Evolutionary conservation across 2,888 invertebrate species (phyloP), one percentile per base, ranked within the genome.

Genomic region (Chrysodeixis includens): DNA sequence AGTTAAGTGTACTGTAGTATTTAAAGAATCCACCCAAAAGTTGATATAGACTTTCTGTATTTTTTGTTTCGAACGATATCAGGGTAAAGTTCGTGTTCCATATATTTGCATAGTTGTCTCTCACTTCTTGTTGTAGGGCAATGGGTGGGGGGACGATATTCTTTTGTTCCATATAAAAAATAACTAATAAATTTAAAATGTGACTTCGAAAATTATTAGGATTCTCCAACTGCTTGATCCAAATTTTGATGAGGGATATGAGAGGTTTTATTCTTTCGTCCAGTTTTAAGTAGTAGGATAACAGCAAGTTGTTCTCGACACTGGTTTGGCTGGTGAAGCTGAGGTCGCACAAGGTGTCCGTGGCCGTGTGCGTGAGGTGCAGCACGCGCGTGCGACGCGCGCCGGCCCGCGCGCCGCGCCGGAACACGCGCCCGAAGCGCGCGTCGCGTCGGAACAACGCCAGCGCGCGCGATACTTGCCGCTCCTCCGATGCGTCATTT

Each of bases 1-100:
- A 65, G 26, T 69, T 56, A 16, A 88, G 88, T 7, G 68, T 66
- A 1, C 61, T 72, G 62, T 88, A 88, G 67, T 75, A 90, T 20
- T 76, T 69, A 52, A 88, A 88, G 65, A 89, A 89, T 4, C 83
- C 86, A 1, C 85, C 84, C 1, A 87, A 30, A n/a, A 88, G 72
- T n/a, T 81, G 40, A 56, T 85, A 84, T 1, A 86, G 32, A 1
- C 76, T 66, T 9, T 78, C 74, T 1, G 62, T 57, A 30, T 56
- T 62, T 0, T 32, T 16, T n/a, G 49, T 9, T 0, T 40, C 44
- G 62, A 51, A 56, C 8, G 55, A 35, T 20, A 51, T 26, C 20
- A 22, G 4, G 16, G 32, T 20, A 26, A 62, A 62, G 7, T 6
- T 30, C 8, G 26, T 51, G 22, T 62, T 26, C 62, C 62, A 62